Evolutionary conservation across 1,140 invertebrate species (phyloP).

Genomic region (Spodoptera frugiperda): DNA sequence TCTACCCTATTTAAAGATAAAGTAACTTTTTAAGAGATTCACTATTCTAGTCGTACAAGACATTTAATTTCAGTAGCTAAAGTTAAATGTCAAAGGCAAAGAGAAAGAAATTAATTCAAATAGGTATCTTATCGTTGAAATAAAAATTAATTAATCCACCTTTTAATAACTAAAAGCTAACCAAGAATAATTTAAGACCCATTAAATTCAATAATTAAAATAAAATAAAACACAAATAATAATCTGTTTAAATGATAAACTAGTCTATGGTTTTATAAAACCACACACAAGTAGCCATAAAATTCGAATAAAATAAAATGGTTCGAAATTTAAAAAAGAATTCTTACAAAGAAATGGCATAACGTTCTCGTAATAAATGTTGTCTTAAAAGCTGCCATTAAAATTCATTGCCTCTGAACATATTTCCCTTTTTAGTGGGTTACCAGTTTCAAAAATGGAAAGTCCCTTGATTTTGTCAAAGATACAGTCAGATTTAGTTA

Average conservation of each 20-base stretch:
- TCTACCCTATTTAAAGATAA: no score
- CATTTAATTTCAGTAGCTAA: background rate
- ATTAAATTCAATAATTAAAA: background rate
- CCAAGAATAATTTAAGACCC: background rate
- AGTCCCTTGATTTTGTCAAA: background rate
- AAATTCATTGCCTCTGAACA: constrained; percentile 78
- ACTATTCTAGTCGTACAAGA: no score
- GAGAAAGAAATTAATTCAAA: background rate
- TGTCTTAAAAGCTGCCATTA: constrained; percentile 61
- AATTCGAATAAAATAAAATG: constrained; percentile 41
- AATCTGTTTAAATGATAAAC: no score
- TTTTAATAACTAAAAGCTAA: background rate
- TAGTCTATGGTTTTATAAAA: constrained; percentile 42
- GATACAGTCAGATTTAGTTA: background rate
- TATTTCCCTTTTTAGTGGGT: constrained; percentile 58
- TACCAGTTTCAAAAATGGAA: constrained; percentile 38
- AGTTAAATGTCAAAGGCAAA: background rate
- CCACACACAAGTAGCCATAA: constrained; percentile 52
- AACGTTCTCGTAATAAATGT: constrained; percentile 40
- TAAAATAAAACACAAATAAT: background rate
- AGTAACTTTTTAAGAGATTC: no score
- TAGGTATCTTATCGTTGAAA: background rate
- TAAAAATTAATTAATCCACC: background rate
- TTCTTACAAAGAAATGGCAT: constrained; percentile 49
- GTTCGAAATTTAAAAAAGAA: constrained; percentile 41